Evolutionary conservation across 2,888 invertebrate genomes (phyloP).

Genomic region (Agrochola circellaris): DNA sequence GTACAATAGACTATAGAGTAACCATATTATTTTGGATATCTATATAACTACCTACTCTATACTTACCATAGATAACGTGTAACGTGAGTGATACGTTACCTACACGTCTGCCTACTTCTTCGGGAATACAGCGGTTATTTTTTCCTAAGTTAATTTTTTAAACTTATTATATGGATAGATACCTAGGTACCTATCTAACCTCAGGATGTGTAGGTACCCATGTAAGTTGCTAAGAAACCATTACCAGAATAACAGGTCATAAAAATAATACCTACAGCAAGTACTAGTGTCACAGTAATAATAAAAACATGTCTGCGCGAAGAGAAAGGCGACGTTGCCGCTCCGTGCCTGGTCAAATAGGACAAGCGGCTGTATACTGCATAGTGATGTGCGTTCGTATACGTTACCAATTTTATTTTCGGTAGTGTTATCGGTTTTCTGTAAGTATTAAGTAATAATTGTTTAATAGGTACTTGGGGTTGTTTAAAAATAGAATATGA

Average conservation of each 20-base stretch:
- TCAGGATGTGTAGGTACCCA: background rate
- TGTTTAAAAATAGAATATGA: conserved; percentile 22
- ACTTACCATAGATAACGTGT: too few relatives aligned
- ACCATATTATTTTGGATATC: too few relatives aligned
- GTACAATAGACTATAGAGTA: too few relatives aligned
- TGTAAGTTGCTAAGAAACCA: too few relatives aligned
- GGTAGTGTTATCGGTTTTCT: conserved; percentile 26
- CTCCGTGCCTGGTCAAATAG: conserved; percentile 76
- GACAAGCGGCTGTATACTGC: conserved; percentile 34
- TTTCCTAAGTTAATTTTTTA: too few relatives aligned
- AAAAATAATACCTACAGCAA: conserved; percentile 16
- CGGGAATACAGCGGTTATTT: too few relatives aligned
- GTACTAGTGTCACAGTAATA: conserved; percentile 48
- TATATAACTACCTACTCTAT: too few relatives aligned
- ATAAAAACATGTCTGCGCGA: conserved; percentile 52
- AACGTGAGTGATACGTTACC: too few relatives aligned
- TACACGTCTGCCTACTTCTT: too few relatives aligned
- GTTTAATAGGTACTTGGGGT: background rate
- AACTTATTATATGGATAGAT: too few relatives aligned
- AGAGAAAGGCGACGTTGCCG: conserved; percentile 83
- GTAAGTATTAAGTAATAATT: conserved; percentile 6
- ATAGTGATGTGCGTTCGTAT: conserved; percentile 23
- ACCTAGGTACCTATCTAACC: background rate
- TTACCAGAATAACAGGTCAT: conserved; percentile 4
- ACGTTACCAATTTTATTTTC: conserved; percentile 35